Base-by-base conservation (phyloP, 2,113 vertebrate species). In the Seriola dumerili region DNA sequence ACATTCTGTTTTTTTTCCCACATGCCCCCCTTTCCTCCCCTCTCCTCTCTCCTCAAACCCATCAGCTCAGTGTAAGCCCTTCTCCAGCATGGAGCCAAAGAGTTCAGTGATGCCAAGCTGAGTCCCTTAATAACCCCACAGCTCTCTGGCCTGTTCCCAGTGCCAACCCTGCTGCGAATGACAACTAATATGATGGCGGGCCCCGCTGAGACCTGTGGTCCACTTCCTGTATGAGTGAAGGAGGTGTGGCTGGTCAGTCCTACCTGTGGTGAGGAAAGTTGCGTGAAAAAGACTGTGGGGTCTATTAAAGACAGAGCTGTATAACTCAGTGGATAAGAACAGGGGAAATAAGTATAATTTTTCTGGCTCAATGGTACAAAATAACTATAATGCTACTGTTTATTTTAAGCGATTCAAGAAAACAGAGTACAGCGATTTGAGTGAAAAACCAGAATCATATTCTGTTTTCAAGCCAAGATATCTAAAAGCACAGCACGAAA, bases 71-170 rank as follows among this genome's bases (percentile, higher is more conserved):
- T 70, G 72, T 86, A 87, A 92, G 77, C 77, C 85, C 71, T 83
- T 85, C 72, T 89, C 77, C 76, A 85, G 87, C 84, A 78, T 50
- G 42, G 62, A 89, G 92, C 87, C 85, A 87, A 81, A 86, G 81
- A 84, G 85, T 89, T 87, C 89, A 88, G 77, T 67, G 88, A 87
- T 91, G 88, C 87, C 89, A 91, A 92, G 88, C 91, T 90, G 92
- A 89, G 91, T 83, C 87, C 85, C 86, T 84, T 91, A 91, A 93
- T 92, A 91, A 91, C 85, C 86, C 81, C 79, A 73, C 81, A 69
- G 81, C 88, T 85, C 83, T 88, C 65, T 75, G 68, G 78, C 76
- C 78, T 73, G 74, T 80, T 88, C 68, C 77, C 79, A 58, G 69
- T 48, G 50, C 76, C 81, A 81, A 36, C 69, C 92, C 86, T 64